Evolutionary conservation across 2,113 vertebrate species (phyloP), one percentile per base, ranked within the genome.

Genomic region (Istiophorus platypterus): DNA sequence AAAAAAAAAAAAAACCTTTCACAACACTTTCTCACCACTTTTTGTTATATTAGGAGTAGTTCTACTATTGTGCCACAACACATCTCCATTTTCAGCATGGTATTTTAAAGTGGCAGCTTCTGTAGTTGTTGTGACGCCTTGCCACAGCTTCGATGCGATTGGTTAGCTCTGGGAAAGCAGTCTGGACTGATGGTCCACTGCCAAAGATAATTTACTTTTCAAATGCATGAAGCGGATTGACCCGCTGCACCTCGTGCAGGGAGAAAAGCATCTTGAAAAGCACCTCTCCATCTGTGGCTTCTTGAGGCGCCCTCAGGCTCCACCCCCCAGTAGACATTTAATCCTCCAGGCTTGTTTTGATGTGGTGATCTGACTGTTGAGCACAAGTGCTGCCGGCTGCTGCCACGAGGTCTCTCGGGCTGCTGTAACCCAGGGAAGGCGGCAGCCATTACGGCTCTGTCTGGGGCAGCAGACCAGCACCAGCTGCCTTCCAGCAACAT

Each of bases 381-480:
- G 82, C 91, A 90, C 91, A 92, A 91, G 92, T 93, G 92, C 84
- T 81, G 87, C 84, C 57, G 27, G 89, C 86, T 85, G 77, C 72
- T 78, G 80, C 82, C 72, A 26, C 39, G 26, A 77, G 64, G 41
- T 64, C 70, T 74, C 26, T 77, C 58, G 65, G 10, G 47, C 76
- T 34, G 58, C 86, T 31, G 26, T 81, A 82, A 84, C 70, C 5
- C 52, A 0, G 62, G 81, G 75, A 88, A 92, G 90, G 89, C 88
- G 89, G 82, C 68, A 81, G 67, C 85, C 87, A 85, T 91, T 89
- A 85, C n/a, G 26, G 13, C 68, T 57, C 41, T 12, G 72, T 82
- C 41, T 76, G 72, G 81, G 82, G 72, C 74, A 68, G 62, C 80
- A 85, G 78, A 47, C 74, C 76, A 85, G 85, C 76, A 85, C 63